phyloP scores from a whole-genome alignment of 1,140 invertebrate genomes.

The Brachystomella parvula region DNA sequence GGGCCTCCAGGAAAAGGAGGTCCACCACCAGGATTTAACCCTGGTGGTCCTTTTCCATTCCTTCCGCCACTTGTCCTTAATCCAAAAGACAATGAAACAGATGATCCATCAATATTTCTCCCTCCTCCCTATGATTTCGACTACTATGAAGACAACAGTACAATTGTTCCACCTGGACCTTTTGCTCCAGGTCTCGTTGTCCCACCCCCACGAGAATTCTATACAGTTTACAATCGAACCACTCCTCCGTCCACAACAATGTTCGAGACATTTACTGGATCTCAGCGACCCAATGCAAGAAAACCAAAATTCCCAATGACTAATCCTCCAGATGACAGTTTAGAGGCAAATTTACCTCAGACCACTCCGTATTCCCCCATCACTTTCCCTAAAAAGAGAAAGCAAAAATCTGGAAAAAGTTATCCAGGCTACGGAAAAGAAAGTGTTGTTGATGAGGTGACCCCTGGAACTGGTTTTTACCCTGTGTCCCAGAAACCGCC shows the following conservation, averaged over 20 bases:
- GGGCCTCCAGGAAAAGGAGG: slow-evolving; percentile 42
- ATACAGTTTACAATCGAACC: slow-evolving; percentile 53
- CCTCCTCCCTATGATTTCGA: slow-evolving; percentile 80
- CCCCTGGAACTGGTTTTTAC: not conserved
- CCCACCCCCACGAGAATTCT: slow-evolving; percentile 77
- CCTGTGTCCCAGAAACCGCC: slow-evolving; percentile 3
- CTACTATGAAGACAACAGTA: slow-evolving; percentile 67
- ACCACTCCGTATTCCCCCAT: not conserved
- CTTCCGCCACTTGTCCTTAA: slow-evolving; percentile 50
- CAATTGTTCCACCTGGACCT: slow-evolving; percentile 68
- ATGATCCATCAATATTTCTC: slow-evolving; percentile 80
- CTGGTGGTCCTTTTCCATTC: slow-evolving; percentile 54
- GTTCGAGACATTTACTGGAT: not conserved
- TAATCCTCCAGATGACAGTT: slow-evolving; percentile 35
- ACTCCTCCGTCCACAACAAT: not conserved
- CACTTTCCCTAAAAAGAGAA: slow-evolving; percentile 40
- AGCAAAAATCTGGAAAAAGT: slow-evolving; percentile 26
- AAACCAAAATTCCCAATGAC: slow-evolving; percentile 38
- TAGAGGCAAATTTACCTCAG: not conserved
- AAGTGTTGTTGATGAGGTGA: not conserved
- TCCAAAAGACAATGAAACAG: slow-evolving; percentile 56
- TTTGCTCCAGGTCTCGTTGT: slow-evolving; percentile 77
- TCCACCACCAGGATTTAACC: slow-evolving; percentile 49
- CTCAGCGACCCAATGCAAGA: slow-evolving; percentile 34
- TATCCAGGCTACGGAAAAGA: not conserved